phyloP scores from a whole-genome alignment of 53 echinoderm and acorn worm genomes.

The Astropecten irregularis region DNA sequence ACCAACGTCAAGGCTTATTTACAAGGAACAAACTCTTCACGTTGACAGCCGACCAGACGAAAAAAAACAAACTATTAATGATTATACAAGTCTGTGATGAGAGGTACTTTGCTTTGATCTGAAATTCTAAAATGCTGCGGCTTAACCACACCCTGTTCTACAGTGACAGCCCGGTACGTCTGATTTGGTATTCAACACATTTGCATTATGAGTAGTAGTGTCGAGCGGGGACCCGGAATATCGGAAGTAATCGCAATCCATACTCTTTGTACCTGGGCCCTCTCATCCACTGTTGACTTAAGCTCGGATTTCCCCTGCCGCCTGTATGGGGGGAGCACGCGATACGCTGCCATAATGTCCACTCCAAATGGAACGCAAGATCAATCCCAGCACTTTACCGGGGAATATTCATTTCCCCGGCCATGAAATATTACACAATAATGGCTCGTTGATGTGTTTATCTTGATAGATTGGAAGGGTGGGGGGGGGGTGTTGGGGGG shows the following conservation, averaged over 20 bases:
- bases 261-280: slow-evolving; percentile 45
- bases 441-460: slow-evolving; percentile 27
- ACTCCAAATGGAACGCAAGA: slow-evolving; percentile 53
- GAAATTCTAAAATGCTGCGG: too few species aligned
- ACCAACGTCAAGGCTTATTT: slow-evolving; percentile 1
- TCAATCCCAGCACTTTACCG: slow-evolving; percentile 51
- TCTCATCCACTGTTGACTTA: slow-evolving; percentile 55
- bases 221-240: background rate
- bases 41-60: background rate
- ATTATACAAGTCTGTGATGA: too few species aligned
- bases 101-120: too few species aligned
- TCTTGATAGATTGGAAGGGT: slow-evolving; percentile 19
- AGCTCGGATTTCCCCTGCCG: slow-evolving; percentile 49
- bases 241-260: slow-evolving; percentile 60
- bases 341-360: slow-evolving; percentile 59
- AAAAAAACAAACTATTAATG: background rate
- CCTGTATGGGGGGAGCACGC: slow-evolving; percentile 33
- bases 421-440: slow-evolving; percentile 41
- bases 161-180: background rate
- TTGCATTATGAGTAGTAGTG: slow-evolving; percentile 29
- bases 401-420: slow-evolving; percentile 14
- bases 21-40: slow-evolving; percentile 3
- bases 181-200: background rate
- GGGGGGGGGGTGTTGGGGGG: background rate
- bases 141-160: slow-evolving; percentile 9